Conservation (phyloP, 1,140 invertebrate species). For the Caenorhabditis latens region DNA sequence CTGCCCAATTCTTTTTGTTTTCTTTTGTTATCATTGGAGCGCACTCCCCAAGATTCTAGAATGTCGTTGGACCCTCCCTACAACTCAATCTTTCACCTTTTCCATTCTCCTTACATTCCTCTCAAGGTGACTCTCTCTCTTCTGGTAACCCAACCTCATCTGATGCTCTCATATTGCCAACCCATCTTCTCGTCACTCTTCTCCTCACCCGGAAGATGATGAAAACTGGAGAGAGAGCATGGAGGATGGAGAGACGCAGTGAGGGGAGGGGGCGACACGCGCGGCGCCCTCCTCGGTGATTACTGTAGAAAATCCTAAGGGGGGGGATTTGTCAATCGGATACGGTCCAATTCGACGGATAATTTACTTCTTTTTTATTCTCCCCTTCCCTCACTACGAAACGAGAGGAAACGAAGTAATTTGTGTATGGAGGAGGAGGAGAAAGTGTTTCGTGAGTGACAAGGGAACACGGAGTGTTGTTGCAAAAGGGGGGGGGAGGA, state of each 20-base stretch:
- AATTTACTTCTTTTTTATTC: constrained; percentile 5
- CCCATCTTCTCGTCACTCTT: constrained; percentile 52
- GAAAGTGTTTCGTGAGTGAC: neutral
- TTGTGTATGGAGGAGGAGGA: neutral
- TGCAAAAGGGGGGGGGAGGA: neutral
- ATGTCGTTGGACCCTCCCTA: neutral
- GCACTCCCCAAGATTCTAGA: neutral
- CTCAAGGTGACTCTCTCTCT: neutral
- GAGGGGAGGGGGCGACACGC: neutral
- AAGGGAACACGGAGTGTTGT: neutral
- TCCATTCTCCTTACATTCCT: neutral
- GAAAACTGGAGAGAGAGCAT: neutral
- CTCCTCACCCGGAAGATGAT: neutral
- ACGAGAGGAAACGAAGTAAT: neutral
- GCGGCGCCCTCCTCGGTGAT: constrained; percentile 17
- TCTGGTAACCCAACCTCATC: constrained; percentile 11
- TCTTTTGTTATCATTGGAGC: neutral
- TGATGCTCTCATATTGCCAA: constrained; percentile 37
- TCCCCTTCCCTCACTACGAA: no score
- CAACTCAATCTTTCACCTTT: neutral
- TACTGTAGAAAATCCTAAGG: constrained; percentile 14
- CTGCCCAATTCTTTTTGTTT: neutral
- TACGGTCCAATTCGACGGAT: constrained; percentile 46
- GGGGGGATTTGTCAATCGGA: constrained; percentile 37
- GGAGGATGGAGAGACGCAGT: neutral